A percentile compares a stretch with the other conserved stretches of the same genome.
These are phyloP conservation scores for Crotalus helleri DNA, from an alignment of 2,113 vertebrate species.

Conservation along the genomic window DNA sequence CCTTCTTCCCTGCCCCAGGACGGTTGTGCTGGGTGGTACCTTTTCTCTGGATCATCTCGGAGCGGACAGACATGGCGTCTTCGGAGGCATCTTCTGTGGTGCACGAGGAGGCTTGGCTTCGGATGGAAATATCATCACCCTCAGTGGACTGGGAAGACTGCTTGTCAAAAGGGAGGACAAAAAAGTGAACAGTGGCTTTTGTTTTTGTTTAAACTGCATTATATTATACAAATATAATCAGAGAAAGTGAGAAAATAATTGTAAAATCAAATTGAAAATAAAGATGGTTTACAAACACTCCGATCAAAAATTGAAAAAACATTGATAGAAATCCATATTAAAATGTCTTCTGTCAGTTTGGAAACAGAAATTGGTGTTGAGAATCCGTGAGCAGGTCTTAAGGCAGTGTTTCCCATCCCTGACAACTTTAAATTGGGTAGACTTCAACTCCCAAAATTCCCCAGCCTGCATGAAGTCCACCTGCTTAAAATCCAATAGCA, in stretches of 20 bases:
- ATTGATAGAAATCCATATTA: not conserved
- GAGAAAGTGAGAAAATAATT: not conserved
- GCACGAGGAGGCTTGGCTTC: slow-evolving; percentile 71
- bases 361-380: not conserved
- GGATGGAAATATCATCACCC: slow-evolving; percentile 70
- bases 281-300: not conserved
- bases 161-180: not conserved
- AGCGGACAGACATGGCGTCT: slow-evolving; percentile 74
- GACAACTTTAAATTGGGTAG: not conserved
- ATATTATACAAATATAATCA: not conserved
- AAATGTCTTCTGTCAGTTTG: not conserved
- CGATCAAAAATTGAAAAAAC: not conserved
- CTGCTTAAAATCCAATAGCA: not conserved
- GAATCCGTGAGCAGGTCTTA: not conserved
- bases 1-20: no score
- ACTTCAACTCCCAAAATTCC: not conserved
- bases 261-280: not conserved
- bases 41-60: slow-evolving; percentile 79
- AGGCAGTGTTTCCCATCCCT: not conserved
- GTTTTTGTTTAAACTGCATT: not conserved
- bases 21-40: slow-evolving; percentile 24
- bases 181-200: rapidly evolving
- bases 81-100: slow-evolving; percentile 66
- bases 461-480: not conserved
- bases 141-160: slow-evolving; percentile 79